A percentile compares a stretch with the other conserved stretches of the same genome.
phyloP scores from a whole-genome alignment of 2,797 vertebrate genomes.

The Phaenicophaeus curvirostris region DNA sequence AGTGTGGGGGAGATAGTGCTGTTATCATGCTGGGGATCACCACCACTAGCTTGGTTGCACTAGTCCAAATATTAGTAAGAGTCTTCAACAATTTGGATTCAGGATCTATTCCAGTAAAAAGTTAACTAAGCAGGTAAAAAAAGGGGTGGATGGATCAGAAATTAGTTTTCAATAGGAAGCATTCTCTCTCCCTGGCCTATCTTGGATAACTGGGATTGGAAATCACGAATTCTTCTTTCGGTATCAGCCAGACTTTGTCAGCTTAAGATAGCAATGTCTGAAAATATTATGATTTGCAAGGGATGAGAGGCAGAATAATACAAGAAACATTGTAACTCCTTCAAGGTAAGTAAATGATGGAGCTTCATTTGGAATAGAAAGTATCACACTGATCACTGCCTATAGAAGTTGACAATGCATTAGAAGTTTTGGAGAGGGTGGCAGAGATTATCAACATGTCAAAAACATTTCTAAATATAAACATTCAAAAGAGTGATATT shows the following conservation, averaged over 20 bases:
- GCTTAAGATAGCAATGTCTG: not conserved
- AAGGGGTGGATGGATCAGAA: rapidly evolving
- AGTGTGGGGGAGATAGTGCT: not conserved
- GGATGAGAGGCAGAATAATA: not conserved
- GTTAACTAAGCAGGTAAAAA: not conserved
- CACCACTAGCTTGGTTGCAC: not conserved
- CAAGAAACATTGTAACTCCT: not conserved
- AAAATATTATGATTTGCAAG: not conserved
- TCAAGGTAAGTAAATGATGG: not conserved
- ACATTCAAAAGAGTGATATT: not conserved
- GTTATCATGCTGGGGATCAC: not conserved
- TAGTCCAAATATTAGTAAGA: not conserved
- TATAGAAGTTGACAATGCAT: not conserved
- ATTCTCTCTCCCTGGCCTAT: not conserved
- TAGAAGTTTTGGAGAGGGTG: not conserved
- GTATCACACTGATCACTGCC: not conserved
- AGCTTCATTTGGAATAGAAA: not conserved
- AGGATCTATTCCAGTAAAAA: not conserved
- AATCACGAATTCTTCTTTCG: not conserved
- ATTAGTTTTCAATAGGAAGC: not conserved
- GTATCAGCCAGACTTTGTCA: not conserved
- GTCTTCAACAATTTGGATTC: not conserved
- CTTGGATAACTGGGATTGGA: not conserved
- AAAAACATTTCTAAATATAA: not conserved
- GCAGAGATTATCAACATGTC: not conserved